These are phyloP conservation scores for Microcebus jonahi DNA, from an alignment of 2,113 vertebrate species.

Conservation along the genomic window DNA sequence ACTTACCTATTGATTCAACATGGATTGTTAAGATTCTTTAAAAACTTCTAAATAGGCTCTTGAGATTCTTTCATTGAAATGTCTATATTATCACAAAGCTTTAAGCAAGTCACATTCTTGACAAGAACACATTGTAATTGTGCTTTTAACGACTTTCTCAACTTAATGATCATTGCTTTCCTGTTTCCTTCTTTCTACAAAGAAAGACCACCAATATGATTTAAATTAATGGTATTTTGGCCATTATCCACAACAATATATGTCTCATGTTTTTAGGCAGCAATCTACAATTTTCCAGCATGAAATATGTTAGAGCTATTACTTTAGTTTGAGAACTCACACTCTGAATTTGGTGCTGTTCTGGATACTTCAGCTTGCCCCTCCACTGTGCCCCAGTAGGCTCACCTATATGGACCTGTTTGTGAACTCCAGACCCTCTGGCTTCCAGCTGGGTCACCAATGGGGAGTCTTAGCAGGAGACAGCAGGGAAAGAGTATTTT, in stretches of 20 bases:
- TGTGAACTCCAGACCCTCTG: not conserved
- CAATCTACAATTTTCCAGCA: not conserved
- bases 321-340: not conserved
- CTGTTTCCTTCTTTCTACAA: not conserved
- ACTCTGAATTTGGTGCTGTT: not conserved
- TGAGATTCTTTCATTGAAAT: not conserved
- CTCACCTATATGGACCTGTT: not conserved
- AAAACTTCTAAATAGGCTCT: not conserved
- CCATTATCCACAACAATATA: not conserved
- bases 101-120: not conserved
- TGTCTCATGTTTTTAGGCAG: not conserved
- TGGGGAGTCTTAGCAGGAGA: not conserved
- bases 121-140: constrained; percentile 7
- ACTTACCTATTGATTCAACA: not conserved
- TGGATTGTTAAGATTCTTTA: not conserved
- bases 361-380: not conserved
- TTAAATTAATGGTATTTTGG: not conserved
- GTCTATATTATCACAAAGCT: not conserved
- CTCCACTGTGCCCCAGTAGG: not conserved
- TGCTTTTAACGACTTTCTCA: not conserved
- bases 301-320: not conserved
- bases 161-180: not conserved
- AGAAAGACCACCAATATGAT: not conserved
- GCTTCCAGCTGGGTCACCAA: not conserved
- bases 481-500: not conserved